These are phyloP conservation scores for Diachasma alloeum DNA, from an alignment of 1,140 invertebrate genomes.

Conservation along the genomic window DNA sequence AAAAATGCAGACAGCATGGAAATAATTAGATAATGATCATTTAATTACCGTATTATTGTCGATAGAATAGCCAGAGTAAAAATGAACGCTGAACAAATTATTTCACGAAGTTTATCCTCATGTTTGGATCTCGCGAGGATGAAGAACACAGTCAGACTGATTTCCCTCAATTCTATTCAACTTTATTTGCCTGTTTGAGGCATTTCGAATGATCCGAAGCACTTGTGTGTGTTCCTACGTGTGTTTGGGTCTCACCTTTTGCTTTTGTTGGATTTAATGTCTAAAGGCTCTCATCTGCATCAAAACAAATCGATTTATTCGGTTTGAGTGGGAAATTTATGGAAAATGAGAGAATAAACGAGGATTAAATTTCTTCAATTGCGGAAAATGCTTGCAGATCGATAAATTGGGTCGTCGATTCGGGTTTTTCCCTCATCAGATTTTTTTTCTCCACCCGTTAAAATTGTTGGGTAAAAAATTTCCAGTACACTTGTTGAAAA, in stretches of 20 bases:
- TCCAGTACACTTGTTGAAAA: too few relatives aligned
- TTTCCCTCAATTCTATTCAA: background rate
- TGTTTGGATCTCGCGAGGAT: background rate
- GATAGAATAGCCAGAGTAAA: background rate
- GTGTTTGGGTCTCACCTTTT: background rate
- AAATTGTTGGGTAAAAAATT: too few relatives aligned
- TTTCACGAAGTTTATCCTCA: background rate
- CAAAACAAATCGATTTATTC: background rate
- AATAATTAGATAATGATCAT: background rate
- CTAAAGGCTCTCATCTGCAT: background rate
- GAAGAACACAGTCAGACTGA: background rate
- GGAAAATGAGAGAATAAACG: too few relatives aligned
- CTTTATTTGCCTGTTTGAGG: background rate
- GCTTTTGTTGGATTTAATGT: background rate
- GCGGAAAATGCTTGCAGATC: too few relatives aligned
- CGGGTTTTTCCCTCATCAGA: too few relatives aligned
- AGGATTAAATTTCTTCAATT: too few relatives aligned
- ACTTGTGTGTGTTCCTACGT: background rate
- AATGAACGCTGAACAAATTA: background rate
- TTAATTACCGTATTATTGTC: too few relatives aligned
- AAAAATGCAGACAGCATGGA: too few relatives aligned
- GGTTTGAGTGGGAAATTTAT: too few relatives aligned
- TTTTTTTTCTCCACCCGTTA: too few relatives aligned
- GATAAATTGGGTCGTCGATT: too few relatives aligned
- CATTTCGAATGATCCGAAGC: too few relatives aligned